Base-by-base conservation (phyloP, 1,140 invertebrate species). In the Drosophila virilis region DNA sequence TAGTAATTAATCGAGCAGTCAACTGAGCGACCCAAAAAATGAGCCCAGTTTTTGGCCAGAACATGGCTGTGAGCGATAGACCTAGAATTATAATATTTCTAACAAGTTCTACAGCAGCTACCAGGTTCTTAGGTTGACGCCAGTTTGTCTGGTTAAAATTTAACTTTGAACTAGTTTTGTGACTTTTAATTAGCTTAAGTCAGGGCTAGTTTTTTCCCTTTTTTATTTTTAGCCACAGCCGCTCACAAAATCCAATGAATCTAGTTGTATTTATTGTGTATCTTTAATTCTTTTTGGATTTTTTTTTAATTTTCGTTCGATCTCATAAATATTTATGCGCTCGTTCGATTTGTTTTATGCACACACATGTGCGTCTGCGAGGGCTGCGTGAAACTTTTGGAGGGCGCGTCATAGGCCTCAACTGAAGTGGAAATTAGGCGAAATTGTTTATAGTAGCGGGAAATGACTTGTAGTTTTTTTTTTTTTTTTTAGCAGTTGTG, bases 291-390 rank as follows among this genome's bases (percentile, higher is more conserved):
- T 64, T 62, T 58, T 68, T 66, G 37, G 15, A 28, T 33, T 64
- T 67, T 64, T 67, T 62, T 80, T 61, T 62, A 55, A 60, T 65
- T 81, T 52, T 64, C 48, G 9, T 46, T 70, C 35, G 71, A 79
- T 75, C 68, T 65, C 66, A 82, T 82, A 83, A 82, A 82, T 82
- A 82, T 82, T 82, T 83, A 82, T 79, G 51, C 51, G 58, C 22
- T 50, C 28, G 40, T 70, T 77, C 65, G 82, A 68, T 59, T 71
- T 74, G 59, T 80, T 78, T 85, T 69, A 81, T 80, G 66, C 74
- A 61, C 50, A 72, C 76, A 80, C 77, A 77, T 83, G 80, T 79
- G 74, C 61, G 57, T 8, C 40, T 17, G 46, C 54, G 70, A 73
- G 62, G 54, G 62, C 38, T 59, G 54, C 70, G 28, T 37, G 33